Evolutionary conservation across 1,140 invertebrate species (phyloP).

Genomic region (Dryas iulia): DNA sequence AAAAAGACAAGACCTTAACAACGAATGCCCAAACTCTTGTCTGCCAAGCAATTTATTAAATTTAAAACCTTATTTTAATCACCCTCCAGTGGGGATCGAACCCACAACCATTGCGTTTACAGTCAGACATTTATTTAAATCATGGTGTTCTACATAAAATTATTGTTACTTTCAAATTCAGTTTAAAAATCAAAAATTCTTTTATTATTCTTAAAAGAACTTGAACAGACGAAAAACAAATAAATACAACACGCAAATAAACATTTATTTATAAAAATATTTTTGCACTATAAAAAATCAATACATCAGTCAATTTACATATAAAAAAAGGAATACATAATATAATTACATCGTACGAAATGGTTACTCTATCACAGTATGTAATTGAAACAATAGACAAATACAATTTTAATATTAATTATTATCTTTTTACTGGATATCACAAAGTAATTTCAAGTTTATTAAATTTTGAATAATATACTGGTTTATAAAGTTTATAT

Average conservation of each 20-base stretch:
- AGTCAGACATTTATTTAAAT: too few species aligned
- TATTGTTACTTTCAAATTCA: too few species aligned
- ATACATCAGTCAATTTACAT: constrained; percentile 32
- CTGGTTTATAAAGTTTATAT: too few species aligned
- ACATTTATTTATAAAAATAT: constrained; percentile 42
- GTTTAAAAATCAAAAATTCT: too few species aligned
- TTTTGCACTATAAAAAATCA: constrained; percentile 32
- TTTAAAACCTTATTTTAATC: too few species aligned
- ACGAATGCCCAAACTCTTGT: too few species aligned
- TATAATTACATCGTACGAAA: constrained; percentile 16
- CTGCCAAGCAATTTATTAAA: too few species aligned
- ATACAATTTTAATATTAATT: constrained; percentile 1
- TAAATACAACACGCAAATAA: constrained; percentile 35
- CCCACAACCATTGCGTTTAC: too few species aligned
- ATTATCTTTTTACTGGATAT: neutral
- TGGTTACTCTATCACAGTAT: constrained; percentile 38
- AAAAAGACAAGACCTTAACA: too few species aligned
- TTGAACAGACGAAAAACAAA: constrained; percentile 4
- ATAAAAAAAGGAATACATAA: constrained; percentile 26
- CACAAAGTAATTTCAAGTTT: neutral
- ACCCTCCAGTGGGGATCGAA: too few species aligned
- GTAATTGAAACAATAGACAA: constrained; percentile 8
- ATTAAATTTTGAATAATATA: neutral
- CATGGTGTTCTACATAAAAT: too few species aligned
- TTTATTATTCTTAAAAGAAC: too few species aligned